Conservation (phyloP, 2,888 invertebrate species). For the Euclidia mi region DNA sequence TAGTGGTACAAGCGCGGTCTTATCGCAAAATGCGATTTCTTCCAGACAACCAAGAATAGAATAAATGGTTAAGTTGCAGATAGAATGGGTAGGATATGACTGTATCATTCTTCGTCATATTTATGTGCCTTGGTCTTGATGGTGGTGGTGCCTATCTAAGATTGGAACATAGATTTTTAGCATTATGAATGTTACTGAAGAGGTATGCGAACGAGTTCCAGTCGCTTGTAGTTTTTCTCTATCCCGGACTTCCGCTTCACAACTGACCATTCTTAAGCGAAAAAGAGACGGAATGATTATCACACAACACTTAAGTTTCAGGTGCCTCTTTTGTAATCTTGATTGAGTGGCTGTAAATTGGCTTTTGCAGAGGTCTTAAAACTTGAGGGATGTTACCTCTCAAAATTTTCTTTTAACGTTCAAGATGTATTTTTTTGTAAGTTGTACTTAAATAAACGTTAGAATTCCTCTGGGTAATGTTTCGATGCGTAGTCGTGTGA, state of each 20-base stretch:
- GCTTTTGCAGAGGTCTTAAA: slow-evolving; percentile 58
- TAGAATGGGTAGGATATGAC: too few relatives aligned
- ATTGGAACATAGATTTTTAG: too few relatives aligned
- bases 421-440: slow-evolving; percentile 43
- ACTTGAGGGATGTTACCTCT: slow-evolving; percentile 41
- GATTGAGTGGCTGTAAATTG: slow-evolving; percentile 74
- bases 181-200: background rate
- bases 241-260: slow-evolving; percentile 37
- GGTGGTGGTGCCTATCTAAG: too few relatives aligned
- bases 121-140: too few relatives aligned
- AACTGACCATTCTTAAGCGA: slow-evolving; percentile 60
- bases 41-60: too few relatives aligned
- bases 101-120: too few relatives aligned
- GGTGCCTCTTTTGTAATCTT: slow-evolving; percentile 70
- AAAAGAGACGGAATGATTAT: slow-evolving; percentile 64
- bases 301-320: slow-evolving; percentile 71
- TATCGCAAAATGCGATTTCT: too few relatives aligned
- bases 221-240: slow-evolving; percentile 47
- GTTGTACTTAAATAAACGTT: slow-evolving; percentile 38
- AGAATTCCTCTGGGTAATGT: slow-evolving; percentile 38
- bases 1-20: too few relatives aligned
- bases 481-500: slow-evolving; percentile 32
- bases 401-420: slow-evolving; percentile 37
- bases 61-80: too few relatives aligned
- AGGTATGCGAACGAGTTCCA: background rate